Percentiles rank a stretch among this genome's conserved stretches.
phyloP scores from a whole-genome alignment of 2,888 invertebrate species.

The Amitus sp. region DNA sequence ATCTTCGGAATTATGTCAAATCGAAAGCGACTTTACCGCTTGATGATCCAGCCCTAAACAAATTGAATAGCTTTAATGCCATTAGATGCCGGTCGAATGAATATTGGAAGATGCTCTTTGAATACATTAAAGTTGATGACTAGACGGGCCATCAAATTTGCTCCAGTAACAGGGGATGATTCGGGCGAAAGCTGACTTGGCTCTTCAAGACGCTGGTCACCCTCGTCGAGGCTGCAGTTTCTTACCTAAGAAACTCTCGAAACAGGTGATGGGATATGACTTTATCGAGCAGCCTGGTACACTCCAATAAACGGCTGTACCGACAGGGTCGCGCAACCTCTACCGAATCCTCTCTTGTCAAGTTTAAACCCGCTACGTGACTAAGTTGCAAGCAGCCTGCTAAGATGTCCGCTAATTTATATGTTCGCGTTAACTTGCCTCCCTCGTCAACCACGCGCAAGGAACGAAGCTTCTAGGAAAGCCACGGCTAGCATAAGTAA shows the following conservation, averaged over 20 bases:
- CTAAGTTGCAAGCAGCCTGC: constrained; percentile 65
- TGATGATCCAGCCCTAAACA: neutral
- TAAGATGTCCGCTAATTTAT: constrained; percentile 66
- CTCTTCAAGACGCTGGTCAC: neutral
- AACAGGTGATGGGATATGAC: constrained; percentile 44
- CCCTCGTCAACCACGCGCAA: constrained; percentile 40
- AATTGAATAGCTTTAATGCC: neutral
- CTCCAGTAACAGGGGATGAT: constrained; percentile 6
- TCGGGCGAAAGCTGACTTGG: constrained; percentile 7
- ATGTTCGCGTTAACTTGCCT: constrained; percentile 64
- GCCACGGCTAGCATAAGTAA: constrained; percentile 64
- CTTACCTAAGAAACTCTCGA: constrained; percentile 21
- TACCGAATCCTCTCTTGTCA: constrained; percentile 61
- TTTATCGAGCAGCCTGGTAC: constrained; percentile 30
- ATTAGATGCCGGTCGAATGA: constrained; percentile 26
- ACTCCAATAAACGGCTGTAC: constrained; percentile 29
- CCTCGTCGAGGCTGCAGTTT: no score
- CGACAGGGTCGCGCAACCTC: constrained; percentile 31
- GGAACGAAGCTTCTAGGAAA: constrained; percentile 56
- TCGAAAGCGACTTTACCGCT: neutral
- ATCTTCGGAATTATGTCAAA: neutral
- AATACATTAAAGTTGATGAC: constrained; percentile 33
- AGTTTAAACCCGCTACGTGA: constrained; percentile 65
- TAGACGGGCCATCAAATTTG: constrained; percentile 14
- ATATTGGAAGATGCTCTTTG: constrained; percentile 29